Conservation (phyloP, 1,140 invertebrate species). For the Galleria mellonella region DNA sequence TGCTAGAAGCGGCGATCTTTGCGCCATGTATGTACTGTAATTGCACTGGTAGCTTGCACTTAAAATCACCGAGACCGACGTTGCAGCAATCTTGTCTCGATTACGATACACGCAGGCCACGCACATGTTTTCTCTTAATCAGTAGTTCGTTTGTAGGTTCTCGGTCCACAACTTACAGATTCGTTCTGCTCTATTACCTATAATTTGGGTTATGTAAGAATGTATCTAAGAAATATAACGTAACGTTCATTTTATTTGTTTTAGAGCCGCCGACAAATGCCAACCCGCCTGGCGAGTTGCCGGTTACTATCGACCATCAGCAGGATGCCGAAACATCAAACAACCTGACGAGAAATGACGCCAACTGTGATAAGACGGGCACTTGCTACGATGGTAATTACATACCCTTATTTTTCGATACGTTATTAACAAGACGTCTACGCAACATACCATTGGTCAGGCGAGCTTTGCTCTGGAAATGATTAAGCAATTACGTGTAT, state of each 20-base stretch:
- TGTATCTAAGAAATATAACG: slow-evolving; percentile 1
- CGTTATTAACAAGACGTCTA: no score
- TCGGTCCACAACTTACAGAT: slow-evolving; percentile 8
- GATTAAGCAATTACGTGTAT: background rate
- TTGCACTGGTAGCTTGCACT: slow-evolving; percentile 46
- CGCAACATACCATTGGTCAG: no score
- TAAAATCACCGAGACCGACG: slow-evolving; percentile 24
- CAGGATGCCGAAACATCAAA: slow-evolving; percentile 80
- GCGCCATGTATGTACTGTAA: slow-evolving; percentile 28
- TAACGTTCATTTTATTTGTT: slow-evolving; percentile 28
- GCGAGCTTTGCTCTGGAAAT: background rate
- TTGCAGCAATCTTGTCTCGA: slow-evolving; percentile 51
- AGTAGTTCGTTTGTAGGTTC: slow-evolving; percentile 14
- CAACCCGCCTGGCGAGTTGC: slow-evolving; percentile 73
- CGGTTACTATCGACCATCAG: slow-evolving; percentile 82
- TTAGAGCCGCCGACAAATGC: slow-evolving; percentile 52
- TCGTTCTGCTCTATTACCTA: slow-evolving; percentile 12
- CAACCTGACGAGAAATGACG: slow-evolving; percentile 83
- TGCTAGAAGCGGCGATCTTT: slow-evolving; percentile 35
- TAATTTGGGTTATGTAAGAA: slow-evolving; percentile 4
- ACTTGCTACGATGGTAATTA: slow-evolving; percentile 93
- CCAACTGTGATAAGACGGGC: slow-evolving; percentile 95
- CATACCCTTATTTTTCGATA: slow-evolving; percentile 1
- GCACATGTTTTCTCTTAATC: slow-evolving; percentile 22
- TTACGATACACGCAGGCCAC: slow-evolving; percentile 38